Percentiles rank a stretch among this genome's conserved stretches.
These are phyloP conservation scores for Cylindroiulus punctatus DNA, from an alignment of 2,888 invertebrate genomes.

Conservation along the genomic window DNA sequence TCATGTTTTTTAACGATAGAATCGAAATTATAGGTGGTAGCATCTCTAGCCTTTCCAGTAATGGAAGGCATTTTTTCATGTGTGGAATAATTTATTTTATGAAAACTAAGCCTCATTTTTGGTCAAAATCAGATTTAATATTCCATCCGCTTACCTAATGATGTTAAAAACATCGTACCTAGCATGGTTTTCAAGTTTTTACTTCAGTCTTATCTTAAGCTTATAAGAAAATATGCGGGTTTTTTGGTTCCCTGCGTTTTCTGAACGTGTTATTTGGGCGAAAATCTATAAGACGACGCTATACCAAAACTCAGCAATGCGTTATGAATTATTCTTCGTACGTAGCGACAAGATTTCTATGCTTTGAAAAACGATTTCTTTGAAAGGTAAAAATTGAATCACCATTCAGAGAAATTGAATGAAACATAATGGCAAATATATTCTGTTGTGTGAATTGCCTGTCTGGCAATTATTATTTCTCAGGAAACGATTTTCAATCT, in stretches of 20 bases:
- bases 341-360: not conserved
- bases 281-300: not conserved
- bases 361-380: conserved; percentile 8
- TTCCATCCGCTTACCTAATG: not conserved
- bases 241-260: not conserved
- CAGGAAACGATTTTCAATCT: not conserved
- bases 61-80: no score
- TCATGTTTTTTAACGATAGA: no score
- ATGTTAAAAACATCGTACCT: not conserved
- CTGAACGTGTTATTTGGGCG: not conserved
- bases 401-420: conserved; percentile 13
- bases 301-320: not conserved
- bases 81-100: not conserved
- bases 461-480: conserved; percentile 13
- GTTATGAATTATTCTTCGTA: conserved; percentile 5
- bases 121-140: not conserved
- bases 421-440: conserved; percentile 22
- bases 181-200: not conserved
- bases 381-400: not conserved
- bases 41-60: no score
- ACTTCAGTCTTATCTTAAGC: not conserved
- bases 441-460: not conserved
- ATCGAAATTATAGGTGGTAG: no score
- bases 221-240: not conserved
- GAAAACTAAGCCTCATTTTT: not conserved